Evolutionary conservation across 2,113 vertebrate genomes (phyloP).

Genomic region (Heterocephalus glaber): DNA sequence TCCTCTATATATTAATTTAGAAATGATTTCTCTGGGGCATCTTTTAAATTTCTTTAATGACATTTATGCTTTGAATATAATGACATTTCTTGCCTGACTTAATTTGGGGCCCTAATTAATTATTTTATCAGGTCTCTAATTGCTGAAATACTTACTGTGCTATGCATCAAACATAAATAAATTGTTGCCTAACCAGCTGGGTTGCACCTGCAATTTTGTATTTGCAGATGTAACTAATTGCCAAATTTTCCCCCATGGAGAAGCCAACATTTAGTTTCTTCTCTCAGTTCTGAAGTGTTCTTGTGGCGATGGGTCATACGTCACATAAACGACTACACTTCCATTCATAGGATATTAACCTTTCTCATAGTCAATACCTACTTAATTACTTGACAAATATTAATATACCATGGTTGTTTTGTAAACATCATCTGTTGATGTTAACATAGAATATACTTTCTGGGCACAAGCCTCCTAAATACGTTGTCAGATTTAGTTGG

Average conservation of each 20-base stretch:
- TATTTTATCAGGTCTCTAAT: conserved; percentile 64
- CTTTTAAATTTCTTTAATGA: conserved; percentile 55
- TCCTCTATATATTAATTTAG: conserved; percentile 6
- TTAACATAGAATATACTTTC: background rate
- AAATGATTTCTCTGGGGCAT: conserved; percentile 42
- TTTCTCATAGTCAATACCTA: background rate
- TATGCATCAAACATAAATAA: conserved; percentile 63
- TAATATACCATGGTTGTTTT: background rate
- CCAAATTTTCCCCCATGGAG: conserved; percentile 49
- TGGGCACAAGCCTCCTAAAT: background rate
- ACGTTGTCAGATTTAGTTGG: background rate
- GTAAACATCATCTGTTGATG: background rate
- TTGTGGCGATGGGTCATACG: background rate
- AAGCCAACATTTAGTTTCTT: conserved; percentile 40
- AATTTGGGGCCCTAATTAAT: conserved; percentile 75
- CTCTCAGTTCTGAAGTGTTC: background rate
- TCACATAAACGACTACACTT: background rate
- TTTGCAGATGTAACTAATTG: conserved; percentile 58
- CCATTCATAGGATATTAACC: background rate
- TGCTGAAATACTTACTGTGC: conserved; percentile 68
- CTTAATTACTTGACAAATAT: background rate
- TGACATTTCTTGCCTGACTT: conserved; percentile 60
- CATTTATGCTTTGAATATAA: conserved; percentile 52
- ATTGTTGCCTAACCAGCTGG: conserved; percentile 66
- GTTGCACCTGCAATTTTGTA: conserved; percentile 59